Evolutionary conservation across 2,888 invertebrate species (phyloP), one percentile per base, ranked within the genome.

Genomic region (Sphaeridia pumilis): DNA sequence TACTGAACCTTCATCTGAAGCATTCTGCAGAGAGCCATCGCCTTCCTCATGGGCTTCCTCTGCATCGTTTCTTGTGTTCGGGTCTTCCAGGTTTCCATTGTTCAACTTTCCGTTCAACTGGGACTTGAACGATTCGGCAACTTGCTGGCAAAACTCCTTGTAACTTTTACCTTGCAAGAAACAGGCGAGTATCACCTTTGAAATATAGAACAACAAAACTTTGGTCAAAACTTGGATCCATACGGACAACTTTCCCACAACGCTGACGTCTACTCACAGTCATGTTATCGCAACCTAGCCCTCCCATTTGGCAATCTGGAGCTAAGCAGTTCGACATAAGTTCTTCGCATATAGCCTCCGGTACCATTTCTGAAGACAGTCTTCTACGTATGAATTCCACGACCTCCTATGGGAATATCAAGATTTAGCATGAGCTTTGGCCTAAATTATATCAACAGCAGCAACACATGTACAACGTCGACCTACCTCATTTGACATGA

Each of bases 401-500:
- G 25, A 55, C 58, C 45, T 59, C 58, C 53, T 56, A 24, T 21
- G 10, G 26, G 22, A n/a, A n/a, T n/a, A n/a, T n/a, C n/a, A n/a
- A n/a, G n/a, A n/a, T n/a, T n/a, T n/a, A n/a, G n/a, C n/a, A n/a
- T n/a, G n/a, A n/a, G n/a, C n/a, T n/a, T n/a, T n/a, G n/a, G n/a
- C n/a, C n/a, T n/a, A n/a, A n/a, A n/a, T n/a, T n/a, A n/a, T n/a
- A n/a, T n/a, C n/a, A n/a, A n/a, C n/a, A n/a, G n/a, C n/a, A n/a
- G n/a, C n/a, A n/a, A n/a, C n/a, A n/a, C n/a, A n/a, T n/a, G n/a
- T n/a, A n/a, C n/a, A n/a, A n/a, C n/a, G n/a, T n/a, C n/a, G n/a
- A n/a, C 67, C 66, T 65, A 78, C 80, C 74, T 88, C 84, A 71
- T 89, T 95, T 46, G 83, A 86, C 76, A 98, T 78, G 24, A 97